These are phyloP conservation scores for Colinus virginianus DNA, from an alignment of 2,113 vertebrate genomes.

Conservation along the genomic window DNA sequence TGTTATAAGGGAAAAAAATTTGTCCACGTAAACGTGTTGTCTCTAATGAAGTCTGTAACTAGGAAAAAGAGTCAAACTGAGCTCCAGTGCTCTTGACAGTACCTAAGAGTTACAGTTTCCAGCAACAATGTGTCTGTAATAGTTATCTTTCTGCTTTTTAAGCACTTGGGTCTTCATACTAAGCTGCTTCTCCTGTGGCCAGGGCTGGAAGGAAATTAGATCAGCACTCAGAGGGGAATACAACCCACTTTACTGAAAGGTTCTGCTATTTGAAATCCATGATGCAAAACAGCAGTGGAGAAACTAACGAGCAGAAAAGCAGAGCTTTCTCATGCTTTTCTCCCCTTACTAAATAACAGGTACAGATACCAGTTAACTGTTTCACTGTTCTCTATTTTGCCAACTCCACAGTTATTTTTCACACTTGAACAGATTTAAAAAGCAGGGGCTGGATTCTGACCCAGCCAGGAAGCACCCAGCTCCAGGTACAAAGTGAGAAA, in stretches of 20 bases:
- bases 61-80: background rate
- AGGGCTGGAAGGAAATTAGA: constrained; percentile 32
- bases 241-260: background rate
- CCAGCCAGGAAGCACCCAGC: background rate
- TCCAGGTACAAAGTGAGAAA: background rate
- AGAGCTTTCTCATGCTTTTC: background rate
- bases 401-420: background rate
- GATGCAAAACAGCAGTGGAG: background rate
- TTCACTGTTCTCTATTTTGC: background rate
- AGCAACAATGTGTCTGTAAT: background rate
- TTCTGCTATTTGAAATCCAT: background rate
- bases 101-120: background rate
- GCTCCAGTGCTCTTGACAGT: background rate
- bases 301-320: constrained; percentile 9
- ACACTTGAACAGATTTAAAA: background rate
- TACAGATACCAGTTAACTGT: background rate
- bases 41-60: background rate
- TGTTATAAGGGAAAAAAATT: background rate
- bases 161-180: background rate
- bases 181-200: background rate
- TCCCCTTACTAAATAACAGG: background rate
- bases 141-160: constrained; percentile 18
- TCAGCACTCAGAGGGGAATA: background rate
- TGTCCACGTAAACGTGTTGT: constrained; percentile 2
- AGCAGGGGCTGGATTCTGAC: background rate